Conservation (phyloP, 1,140 invertebrate genomes). For the Drosophila ananassae region DNA sequence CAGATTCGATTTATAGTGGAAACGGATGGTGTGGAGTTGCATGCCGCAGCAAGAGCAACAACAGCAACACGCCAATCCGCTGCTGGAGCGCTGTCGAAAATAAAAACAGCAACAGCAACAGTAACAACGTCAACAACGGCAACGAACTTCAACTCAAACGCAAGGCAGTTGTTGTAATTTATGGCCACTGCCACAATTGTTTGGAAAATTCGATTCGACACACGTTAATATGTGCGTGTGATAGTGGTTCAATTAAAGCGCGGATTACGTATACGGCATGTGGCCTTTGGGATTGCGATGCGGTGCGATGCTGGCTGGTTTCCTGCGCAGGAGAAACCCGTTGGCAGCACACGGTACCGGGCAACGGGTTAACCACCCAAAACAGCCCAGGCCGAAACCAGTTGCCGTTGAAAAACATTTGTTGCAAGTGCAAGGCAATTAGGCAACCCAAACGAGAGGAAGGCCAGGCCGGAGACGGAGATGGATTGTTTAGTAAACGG, state of each 20-base stretch:
- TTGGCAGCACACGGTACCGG: slow-evolving; percentile 39
- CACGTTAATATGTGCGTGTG: slow-evolving; percentile 49
- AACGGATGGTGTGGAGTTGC: slow-evolving; percentile 43
- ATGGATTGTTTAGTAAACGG: not conserved
- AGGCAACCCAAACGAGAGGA: slow-evolving; percentile 5
- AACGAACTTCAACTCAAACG: slow-evolving; percentile 74
- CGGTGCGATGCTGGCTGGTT: slow-evolving; percentile 31
- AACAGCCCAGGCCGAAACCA: slow-evolving; percentile 45
- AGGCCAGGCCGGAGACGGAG: not conserved
- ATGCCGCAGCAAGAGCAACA: slow-evolving; percentile 10
- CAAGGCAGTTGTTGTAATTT: slow-evolving; percentile 44
- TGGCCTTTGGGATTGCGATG: slow-evolving; percentile 21
- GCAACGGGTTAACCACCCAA: slow-evolving; percentile 65
- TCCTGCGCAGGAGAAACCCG: slow-evolving; percentile 56
- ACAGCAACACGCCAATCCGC: slow-evolving; percentile 22
- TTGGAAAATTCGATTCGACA: slow-evolving; percentile 43
- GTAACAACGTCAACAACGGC: slow-evolving; percentile 45
- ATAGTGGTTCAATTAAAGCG: slow-evolving; percentile 74
- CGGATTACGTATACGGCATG: slow-evolving; percentile 73
- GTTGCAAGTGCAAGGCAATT: slow-evolving; percentile 75
- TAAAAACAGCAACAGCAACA: slow-evolving; percentile 9
- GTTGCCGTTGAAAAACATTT: slow-evolving; percentile 39
- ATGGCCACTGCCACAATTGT: slow-evolving; percentile 49
- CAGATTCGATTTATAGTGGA: slow-evolving; percentile 83
- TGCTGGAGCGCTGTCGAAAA: slow-evolving; percentile 14